Evolutionary conservation across 2,113 vertebrate genomes (phyloP).

Genomic region (Trichomycterus rosablanca): DNA sequence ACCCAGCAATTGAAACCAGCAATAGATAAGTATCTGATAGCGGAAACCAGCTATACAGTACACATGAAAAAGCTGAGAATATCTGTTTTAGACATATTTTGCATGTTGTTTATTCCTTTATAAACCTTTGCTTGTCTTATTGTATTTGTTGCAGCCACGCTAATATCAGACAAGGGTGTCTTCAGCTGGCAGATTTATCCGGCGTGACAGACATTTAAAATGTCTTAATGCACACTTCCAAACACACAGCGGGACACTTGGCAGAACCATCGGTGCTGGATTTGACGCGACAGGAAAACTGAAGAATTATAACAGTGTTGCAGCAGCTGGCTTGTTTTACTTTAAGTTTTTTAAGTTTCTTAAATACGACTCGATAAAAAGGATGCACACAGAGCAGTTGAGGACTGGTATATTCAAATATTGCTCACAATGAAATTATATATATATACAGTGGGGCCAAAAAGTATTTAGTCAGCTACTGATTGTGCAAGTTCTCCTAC

Average conservation of each 20-base stretch:
- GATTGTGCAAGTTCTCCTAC: too few species aligned
- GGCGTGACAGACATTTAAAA: constrained; percentile 37
- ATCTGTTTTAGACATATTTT: neutral
- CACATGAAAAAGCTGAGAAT: too few species aligned
- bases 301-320: constrained; percentile 44
- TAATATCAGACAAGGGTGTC: neutral
- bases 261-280: constrained; percentile 40
- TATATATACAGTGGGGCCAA: too few species aligned
- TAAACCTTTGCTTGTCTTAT: neutral
- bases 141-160: too few species aligned
- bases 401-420: too few species aligned
- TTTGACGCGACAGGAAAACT: constrained; percentile 43
- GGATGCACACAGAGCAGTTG: neutral
- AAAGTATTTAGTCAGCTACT: too few species aligned
- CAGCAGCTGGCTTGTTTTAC: constrained; percentile 33
- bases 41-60: too few species aligned
- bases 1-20: too few species aligned
- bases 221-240: constrained; percentile 40
- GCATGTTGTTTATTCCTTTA: neutral
- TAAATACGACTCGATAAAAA: constrained; percentile 41
- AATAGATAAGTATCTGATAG: too few species aligned
- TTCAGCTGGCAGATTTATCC: constrained; percentile 20
- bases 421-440: too few species aligned
- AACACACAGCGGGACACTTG: constrained; percentile 25
- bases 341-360: constrained; percentile 28